These are phyloP conservation scores for Alcedo atthis DNA, from an alignment of 2,797 vertebrate species.

Conservation along the genomic window DNA sequence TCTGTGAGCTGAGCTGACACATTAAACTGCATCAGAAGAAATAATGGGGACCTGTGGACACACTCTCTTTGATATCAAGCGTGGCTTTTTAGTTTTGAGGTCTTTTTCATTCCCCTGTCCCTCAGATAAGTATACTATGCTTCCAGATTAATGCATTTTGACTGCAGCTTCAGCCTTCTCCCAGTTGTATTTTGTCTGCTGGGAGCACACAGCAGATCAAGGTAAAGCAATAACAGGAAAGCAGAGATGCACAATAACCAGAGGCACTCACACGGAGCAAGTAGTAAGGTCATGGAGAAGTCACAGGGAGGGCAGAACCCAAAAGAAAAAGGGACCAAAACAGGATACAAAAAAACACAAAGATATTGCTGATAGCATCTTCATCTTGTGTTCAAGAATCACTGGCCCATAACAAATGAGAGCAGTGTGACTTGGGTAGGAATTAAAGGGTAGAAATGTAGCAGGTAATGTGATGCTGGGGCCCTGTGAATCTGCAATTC, in stretches of 20 bases:
- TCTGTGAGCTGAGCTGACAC: background rate
- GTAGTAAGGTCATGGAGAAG: constrained; percentile 54
- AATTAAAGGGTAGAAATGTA: background rate
- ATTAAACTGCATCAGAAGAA: background rate
- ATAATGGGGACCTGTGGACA: background rate
- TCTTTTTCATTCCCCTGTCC: background rate
- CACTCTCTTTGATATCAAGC: background rate
- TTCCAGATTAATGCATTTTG: constrained; percentile 10
- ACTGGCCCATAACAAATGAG: background rate
- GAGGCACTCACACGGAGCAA: constrained; percentile 40
- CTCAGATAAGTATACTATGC: background rate
- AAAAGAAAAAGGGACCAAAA: constrained; percentile 34
- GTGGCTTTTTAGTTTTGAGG: background rate
- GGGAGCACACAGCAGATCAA: background rate
- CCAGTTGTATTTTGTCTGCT: constrained; percentile 9
- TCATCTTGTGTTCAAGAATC: background rate
- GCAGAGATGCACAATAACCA: constrained; percentile 31
- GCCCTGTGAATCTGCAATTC: background rate
- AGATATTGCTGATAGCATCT: constrained; percentile 40
- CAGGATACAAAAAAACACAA: constrained; percentile 10
- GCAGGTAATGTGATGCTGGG: background rate
- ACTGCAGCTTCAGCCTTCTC: background rate
- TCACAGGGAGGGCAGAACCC: constrained; percentile 46
- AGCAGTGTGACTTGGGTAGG: background rate
- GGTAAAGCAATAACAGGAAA: constrained; percentile 54